A percentile compares a stretch with the other conserved stretches of the same genome.
Conservation (phyloP, 2,797 vertebrate genomes). For the Urocyon cinereoargenteus region DNA sequence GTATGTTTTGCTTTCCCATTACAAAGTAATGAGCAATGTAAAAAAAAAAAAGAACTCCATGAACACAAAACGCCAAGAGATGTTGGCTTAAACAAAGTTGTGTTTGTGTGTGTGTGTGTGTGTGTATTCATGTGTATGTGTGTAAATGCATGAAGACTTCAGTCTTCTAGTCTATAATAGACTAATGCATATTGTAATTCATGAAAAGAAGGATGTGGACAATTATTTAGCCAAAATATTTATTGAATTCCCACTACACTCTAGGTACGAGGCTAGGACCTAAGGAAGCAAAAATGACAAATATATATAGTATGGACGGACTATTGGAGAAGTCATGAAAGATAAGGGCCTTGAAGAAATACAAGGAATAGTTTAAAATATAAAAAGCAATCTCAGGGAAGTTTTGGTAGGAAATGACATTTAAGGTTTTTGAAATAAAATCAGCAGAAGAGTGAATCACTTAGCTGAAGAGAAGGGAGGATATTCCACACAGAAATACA, state of each 20-base stretch:
- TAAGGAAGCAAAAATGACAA: not conserved
- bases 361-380: not conserved
- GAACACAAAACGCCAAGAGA: not conserved
- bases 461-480: not conserved
- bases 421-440: not conserved
- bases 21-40: not conserved
- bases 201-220: not conserved
- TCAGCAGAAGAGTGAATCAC: not conserved
- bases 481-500: not conserved
- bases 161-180: not conserved
- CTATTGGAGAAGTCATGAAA: not conserved
- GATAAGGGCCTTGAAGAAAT: not conserved
- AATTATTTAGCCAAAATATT: constrained; percentile 33
- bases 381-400: not conserved
- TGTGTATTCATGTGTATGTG: not conserved
- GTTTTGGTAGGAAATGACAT: not conserved
- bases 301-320: not conserved
- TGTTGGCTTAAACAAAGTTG: not conserved
- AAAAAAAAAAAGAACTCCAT: not conserved
- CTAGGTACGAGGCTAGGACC: not conserved
- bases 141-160: not conserved
- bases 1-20: not conserved
- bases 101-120: not conserved
- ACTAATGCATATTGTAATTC: not conserved
- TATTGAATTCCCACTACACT: not conserved